These are phyloP conservation scores for Callosobruchus maculatus DNA, from an alignment of 2,888 invertebrate genomes.

Conservation along the genomic window DNA sequence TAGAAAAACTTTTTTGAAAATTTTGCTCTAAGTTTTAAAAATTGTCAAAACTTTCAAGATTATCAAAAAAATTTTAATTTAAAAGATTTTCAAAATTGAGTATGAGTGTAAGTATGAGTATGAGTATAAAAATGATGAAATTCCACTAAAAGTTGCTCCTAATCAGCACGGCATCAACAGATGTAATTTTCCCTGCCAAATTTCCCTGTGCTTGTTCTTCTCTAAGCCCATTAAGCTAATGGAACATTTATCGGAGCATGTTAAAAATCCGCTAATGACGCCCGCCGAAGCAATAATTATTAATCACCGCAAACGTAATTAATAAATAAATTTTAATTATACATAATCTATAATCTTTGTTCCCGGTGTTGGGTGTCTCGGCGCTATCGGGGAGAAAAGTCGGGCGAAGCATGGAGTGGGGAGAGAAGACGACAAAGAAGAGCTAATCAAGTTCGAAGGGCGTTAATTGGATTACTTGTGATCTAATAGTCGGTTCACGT, in stretches of 20 bases:
- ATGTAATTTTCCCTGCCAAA: not conserved
- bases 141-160: too few relatives aligned
- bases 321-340: constrained; percentile 26
- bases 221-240: not conserved
- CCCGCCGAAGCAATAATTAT: constrained; percentile 14
- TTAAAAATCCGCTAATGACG: constrained; percentile 16
- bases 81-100: too few relatives aligned
- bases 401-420: not conserved
- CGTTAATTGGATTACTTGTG: constrained; percentile 31
- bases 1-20: too few relatives aligned
- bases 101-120: too few relatives aligned
- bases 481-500: constrained; percentile 31
- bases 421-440: constrained; percentile 22
- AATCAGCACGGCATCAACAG: too few relatives aligned
- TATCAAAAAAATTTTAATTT: too few relatives aligned
- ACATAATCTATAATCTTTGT: constrained; percentile 24
- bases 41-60: too few relatives aligned
- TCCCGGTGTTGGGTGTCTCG: constrained; percentile 8
- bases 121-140: too few relatives aligned
- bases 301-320: constrained; percentile 21
- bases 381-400: not conserved
- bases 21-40: too few relatives aligned
- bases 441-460: constrained; percentile 34
- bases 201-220: not conserved
- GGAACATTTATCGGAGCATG: not conserved